Evolutionary conservation across 2,113 vertebrate genomes (phyloP).

Genomic region (Perca schrenkii): DNA sequence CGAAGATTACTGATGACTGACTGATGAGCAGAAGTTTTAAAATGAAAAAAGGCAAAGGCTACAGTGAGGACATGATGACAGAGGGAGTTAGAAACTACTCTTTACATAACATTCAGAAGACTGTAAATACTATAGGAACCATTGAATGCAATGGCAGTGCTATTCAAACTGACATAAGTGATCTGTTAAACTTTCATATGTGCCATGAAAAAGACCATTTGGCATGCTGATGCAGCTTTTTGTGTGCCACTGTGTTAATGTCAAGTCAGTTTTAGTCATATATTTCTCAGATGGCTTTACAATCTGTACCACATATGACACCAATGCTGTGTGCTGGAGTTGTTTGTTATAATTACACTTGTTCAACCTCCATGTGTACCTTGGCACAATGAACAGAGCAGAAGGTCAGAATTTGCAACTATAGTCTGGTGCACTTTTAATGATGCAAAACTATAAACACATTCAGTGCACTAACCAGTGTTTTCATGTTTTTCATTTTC

Average conservation of each 20-base stretch:
- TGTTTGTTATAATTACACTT: not conserved
- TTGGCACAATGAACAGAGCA: not conserved
- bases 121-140: not conserved
- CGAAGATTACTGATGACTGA: constrained; percentile 37
- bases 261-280: not conserved
- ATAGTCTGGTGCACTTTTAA: too few relatives aligned
- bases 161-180: not conserved
- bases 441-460: too few relatives aligned
- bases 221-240: not conserved
- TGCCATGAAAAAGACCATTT: not conserved
- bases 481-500: not conserved
- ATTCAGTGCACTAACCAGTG: not conserved
- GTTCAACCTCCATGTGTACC: not conserved
- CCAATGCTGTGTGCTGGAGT: not conserved
- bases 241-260: not conserved
- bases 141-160: not conserved
- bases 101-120: not conserved
- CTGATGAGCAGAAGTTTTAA: constrained; percentile 18
- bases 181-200: not conserved
- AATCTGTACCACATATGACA: not conserved
- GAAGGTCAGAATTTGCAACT: too few relatives aligned
- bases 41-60: constrained; percentile 6
- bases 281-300: not conserved
- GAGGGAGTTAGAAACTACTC: not conserved
- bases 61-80: not conserved